Conservation (phyloP, 2,797 vertebrate genomes). For the Meda fulgida region DNA sequence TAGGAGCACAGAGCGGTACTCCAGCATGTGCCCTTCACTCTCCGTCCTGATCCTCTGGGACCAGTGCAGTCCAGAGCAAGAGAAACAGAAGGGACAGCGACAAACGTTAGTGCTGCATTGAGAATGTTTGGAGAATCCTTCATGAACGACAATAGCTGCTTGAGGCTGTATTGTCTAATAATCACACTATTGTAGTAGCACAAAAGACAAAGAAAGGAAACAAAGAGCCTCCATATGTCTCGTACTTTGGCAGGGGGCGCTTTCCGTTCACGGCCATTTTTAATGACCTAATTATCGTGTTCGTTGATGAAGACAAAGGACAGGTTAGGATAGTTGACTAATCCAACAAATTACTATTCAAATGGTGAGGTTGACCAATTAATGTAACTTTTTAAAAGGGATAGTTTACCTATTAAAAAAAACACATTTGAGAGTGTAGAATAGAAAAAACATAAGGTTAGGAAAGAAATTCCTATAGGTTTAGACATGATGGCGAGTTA, state of each 20-base stretch:
- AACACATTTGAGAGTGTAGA: not conserved
- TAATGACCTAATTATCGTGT: slow-evolving; percentile 29
- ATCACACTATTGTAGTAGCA: slow-evolving; percentile 22
- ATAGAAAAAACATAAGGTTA: not conserved
- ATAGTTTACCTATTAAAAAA: not conserved
- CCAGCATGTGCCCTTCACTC: slow-evolving; percentile 62
- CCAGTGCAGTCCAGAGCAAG: slow-evolving; percentile 19
- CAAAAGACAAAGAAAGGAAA: slow-evolving; percentile 28
- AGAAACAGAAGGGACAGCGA: slow-evolving; percentile 35
- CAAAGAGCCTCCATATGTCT: slow-evolving; percentile 42
- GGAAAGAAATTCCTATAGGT: no score
- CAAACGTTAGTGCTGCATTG: slow-evolving; percentile 30
- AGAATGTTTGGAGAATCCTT: slow-evolving; percentile 36
- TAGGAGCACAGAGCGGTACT: slow-evolving; percentile 52
- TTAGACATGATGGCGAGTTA: not conserved
- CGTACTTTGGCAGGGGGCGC: slow-evolving; percentile 22
- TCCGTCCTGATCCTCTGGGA: slow-evolving; percentile 39
- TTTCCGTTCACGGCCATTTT: slow-evolving; percentile 25
- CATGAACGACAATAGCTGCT: slow-evolving; percentile 25
- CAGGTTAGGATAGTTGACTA: not conserved
- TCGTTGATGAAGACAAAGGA: not conserved
- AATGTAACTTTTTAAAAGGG: not conserved
- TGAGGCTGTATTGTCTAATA: slow-evolving; percentile 14
- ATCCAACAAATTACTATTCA: not conserved
- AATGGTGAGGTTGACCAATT: not conserved